Evolutionary conservation across 2,797 vertebrate genomes (phyloP).

Genomic region (Caiman crocodilus): DNA sequence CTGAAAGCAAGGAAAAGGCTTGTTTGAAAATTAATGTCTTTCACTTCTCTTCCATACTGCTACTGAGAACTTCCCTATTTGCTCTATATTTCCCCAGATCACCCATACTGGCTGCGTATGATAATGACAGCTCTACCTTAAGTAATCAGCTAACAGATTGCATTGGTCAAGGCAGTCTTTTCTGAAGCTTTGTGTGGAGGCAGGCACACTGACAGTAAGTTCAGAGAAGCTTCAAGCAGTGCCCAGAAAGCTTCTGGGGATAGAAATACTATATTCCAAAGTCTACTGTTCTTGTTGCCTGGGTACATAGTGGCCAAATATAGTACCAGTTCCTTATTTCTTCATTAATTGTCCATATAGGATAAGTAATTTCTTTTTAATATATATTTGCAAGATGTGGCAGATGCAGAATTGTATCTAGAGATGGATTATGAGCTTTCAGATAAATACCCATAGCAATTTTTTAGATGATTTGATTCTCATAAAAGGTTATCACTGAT

Average conservation of each 20-base stretch:
- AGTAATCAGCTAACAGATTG: neutral
- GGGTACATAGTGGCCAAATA: neutral
- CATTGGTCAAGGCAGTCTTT: neutral
- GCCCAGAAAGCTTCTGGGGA: too few relatives aligned
- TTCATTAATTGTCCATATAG: neutral
- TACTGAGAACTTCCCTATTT: too few relatives aligned
- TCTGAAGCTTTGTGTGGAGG: neutral
- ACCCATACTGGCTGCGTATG: neutral
- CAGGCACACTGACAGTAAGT: neutral
- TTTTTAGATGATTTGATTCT: neutral
- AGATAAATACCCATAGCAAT: accelerated
- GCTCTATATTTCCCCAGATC: too few relatives aligned
- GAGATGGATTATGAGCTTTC: neutral
- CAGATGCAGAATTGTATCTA: neutral
- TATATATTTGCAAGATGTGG: neutral
- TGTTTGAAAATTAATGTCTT: too few relatives aligned
- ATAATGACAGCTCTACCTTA: neutral
- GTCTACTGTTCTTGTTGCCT: too few relatives aligned
- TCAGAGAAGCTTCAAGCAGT: neutral
- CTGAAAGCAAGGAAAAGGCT: too few relatives aligned
- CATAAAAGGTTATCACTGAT: neutral
- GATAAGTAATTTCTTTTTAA: neutral
- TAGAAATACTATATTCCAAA: too few relatives aligned
- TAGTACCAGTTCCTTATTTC: accelerated
- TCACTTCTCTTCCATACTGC: too few relatives aligned